Percentiles rank a stretch among this genome's conserved stretches.
Evolutionary conservation across 1,140 invertebrate species (phyloP).

Genomic region (Drosophila nannoptera): DNA sequence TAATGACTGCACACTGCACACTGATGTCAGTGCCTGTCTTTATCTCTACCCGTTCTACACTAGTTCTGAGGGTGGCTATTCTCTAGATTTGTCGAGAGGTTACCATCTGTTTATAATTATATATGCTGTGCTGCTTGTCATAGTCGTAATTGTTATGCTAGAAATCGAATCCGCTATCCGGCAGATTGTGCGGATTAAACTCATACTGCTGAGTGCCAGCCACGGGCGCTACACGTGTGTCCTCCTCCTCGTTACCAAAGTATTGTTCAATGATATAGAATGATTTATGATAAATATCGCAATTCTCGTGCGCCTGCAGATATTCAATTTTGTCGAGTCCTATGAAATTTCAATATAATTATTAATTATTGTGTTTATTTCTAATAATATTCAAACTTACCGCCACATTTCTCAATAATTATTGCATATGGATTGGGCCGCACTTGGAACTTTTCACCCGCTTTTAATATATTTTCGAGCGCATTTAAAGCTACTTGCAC

Average conservation of each 20-base stretch:
- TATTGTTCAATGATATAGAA: constrained; percentile 98
- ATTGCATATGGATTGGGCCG: constrained; percentile 94
- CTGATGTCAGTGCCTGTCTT: constrained; percentile 5
- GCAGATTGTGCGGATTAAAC: constrained; percentile 85
- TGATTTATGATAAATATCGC: constrained; percentile 97
- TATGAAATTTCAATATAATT: constrained; percentile 68
- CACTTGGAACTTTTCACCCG: constrained; percentile 89
- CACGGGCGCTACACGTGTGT: constrained; percentile 89
- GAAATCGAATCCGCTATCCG: constrained; percentile 89
- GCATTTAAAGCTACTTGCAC: constrained; percentile 98
- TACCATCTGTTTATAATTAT: constrained; percentile 19
- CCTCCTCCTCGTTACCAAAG: constrained; percentile 95
- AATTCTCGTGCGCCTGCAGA: constrained; percentile 96
- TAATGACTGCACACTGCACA: constrained; percentile 58
- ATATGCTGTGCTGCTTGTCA: constrained; percentile 16
- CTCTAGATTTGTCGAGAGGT: constrained; percentile 9
- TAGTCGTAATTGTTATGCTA: constrained; percentile 78
- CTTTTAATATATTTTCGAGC: constrained; percentile 95
- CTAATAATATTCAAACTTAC: constrained; percentile 81
- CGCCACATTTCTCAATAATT: constrained; percentile 96
- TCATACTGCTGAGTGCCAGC: constrained; percentile 88
- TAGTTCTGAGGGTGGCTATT: constrained; percentile 9
- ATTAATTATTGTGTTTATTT: not conserved
- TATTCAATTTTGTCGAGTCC: constrained; percentile 98
- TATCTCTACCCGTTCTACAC: constrained; percentile 22